Evolutionary conservation across 2,888 invertebrate species (phyloP).

Genomic region (Eremobia ochroleuca): DNA sequence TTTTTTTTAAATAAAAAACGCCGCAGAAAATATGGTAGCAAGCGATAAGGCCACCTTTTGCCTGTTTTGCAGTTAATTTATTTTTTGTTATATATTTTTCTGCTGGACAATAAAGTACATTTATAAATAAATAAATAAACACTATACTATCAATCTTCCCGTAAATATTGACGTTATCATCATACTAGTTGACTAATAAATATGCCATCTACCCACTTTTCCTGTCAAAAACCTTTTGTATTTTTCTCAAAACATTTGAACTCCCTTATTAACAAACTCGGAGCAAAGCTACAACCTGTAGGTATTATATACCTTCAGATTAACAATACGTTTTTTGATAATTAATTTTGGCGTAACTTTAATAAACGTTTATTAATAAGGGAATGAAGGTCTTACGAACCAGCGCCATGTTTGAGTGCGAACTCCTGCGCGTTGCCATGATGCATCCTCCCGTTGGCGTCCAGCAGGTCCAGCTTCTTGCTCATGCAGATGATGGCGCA

Average conservation of each 20-base stretch:
- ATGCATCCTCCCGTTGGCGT: constrained; percentile 73
- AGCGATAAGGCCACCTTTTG: background rate
- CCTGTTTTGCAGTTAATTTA: background rate
- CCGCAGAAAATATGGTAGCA: background rate
- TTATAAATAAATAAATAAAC: background rate
- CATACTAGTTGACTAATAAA: background rate
- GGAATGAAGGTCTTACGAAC: constrained; percentile 57
- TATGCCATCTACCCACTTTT: background rate
- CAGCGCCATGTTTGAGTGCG: constrained; percentile 78
- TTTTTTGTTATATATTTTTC: background rate
- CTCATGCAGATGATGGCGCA: constrained; percentile 82
- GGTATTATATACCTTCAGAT: background rate
- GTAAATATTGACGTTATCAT: background rate
- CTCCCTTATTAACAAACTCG: background rate
- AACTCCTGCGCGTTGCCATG: constrained; percentile 79
- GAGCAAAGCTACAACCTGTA: background rate
- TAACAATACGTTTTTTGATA: background rate
- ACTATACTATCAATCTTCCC: background rate
- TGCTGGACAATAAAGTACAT: background rate
- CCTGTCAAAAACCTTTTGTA: background rate
- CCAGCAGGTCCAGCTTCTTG: constrained; percentile 77
- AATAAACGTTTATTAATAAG: background rate
- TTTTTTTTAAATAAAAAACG: background rate
- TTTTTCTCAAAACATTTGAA: background rate
- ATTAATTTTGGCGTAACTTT: background rate